phyloP scores from a whole-genome alignment of 2,888 invertebrate species.

The Drosophila tanythrix region DNA sequence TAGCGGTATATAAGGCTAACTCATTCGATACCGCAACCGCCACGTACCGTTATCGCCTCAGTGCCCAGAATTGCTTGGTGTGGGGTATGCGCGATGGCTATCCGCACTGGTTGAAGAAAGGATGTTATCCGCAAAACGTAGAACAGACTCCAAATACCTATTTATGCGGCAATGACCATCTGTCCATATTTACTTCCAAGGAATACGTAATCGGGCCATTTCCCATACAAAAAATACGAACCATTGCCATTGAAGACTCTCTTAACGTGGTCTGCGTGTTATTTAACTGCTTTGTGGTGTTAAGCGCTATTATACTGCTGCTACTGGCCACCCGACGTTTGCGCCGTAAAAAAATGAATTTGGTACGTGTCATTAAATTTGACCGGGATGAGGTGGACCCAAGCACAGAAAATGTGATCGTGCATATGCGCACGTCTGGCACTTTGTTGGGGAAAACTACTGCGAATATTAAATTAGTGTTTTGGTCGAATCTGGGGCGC shows the following conservation, averaged over 20 bases:
- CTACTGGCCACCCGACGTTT: background rate
- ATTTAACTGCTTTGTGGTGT: background rate
- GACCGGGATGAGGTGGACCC: conserved; percentile 14
- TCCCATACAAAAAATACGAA: background rate
- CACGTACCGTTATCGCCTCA: conserved; percentile 18
- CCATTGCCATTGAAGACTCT: background rate
- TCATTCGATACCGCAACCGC: background rate
- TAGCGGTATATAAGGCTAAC: conserved; percentile 29
- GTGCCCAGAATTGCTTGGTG: conserved; percentile 21
- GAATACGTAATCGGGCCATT: conserved; percentile 18
- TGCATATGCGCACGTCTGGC: conserved; percentile 42
- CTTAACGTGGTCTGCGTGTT: background rate
- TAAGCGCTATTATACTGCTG: conserved; percentile 6
- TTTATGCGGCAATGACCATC: conserved; percentile 9
- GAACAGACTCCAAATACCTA: background rate
- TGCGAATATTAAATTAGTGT: conserved; percentile 35
- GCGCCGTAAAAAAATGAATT: background rate
- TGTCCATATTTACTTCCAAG: conserved; percentile 28
- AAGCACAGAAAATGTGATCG: conserved; percentile 29
- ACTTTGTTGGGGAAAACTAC: conserved; percentile 19
- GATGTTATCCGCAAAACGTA: background rate
- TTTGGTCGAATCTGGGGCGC: conserved; percentile 34
- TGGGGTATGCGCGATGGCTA: background rate
- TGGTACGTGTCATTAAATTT: conserved; percentile 36
- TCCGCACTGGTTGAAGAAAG: conserved; percentile 15